These are phyloP conservation scores for Dryobota labecula DNA, from an alignment of 2,888 invertebrate species.

Conservation along the genomic window DNA sequence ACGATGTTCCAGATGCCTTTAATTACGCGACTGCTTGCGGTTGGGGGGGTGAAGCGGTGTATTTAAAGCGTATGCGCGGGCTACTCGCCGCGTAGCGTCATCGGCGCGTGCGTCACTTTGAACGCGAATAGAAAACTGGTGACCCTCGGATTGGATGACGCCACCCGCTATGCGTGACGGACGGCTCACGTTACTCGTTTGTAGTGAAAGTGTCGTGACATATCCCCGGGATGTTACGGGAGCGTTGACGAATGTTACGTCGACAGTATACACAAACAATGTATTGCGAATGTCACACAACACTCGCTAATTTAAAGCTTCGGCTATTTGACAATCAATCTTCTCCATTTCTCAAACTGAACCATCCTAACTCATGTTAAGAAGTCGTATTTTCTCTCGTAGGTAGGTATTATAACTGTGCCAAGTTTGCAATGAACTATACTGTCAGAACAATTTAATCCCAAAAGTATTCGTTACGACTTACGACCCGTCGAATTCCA, in stretches of 20 bases:
- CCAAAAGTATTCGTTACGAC: conserved; percentile 47
- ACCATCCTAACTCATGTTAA: conserved; percentile 19
- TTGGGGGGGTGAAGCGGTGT: conserved; percentile 66
- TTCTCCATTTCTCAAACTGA: conserved; percentile 7
- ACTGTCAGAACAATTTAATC: conserved; percentile 53
- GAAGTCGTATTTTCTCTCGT: conserved; percentile 20
- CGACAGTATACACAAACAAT: conserved; percentile 38
- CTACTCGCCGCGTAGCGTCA: conserved; percentile 77
- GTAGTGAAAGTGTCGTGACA: conserved; percentile 70
- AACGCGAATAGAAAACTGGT: conserved; percentile 87
- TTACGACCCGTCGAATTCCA: conserved; percentile 42
- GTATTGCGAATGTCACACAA: conserved; percentile 19
- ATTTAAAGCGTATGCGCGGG: conserved; percentile 77
- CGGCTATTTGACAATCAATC: conserved; percentile 33
- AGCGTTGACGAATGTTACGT: conserved; percentile 34
- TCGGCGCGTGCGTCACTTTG: conserved; percentile 86
- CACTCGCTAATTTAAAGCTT: conserved; percentile 36
- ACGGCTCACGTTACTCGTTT: conserved; percentile 76
- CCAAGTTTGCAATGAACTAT: conserved; percentile 51
- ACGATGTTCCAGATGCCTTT: conserved; percentile 80
- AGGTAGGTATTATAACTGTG: conserved; percentile 38
- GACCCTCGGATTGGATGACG: conserved; percentile 85
- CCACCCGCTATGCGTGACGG: conserved; percentile 77
- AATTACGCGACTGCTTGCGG: conserved; percentile 76
- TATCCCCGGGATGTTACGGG: conserved; percentile 54